These are phyloP conservation scores for Ardeotis arabs DNA, from an alignment of 2,113 vertebrate species.

Conservation along the genomic window DNA sequence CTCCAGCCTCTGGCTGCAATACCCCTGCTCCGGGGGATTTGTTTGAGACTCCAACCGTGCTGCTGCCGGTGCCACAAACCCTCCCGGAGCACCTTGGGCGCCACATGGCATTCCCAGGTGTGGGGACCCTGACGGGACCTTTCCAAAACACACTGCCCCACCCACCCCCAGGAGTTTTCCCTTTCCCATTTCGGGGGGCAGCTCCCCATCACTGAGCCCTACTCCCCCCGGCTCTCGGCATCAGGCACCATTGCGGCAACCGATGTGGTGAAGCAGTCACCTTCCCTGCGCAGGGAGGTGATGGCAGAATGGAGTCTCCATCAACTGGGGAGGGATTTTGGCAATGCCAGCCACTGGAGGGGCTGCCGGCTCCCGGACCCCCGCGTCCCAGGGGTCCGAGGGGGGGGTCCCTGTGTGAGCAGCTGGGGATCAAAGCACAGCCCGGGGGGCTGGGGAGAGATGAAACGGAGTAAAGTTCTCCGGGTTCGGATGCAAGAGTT, in stretches of 20 bases:
- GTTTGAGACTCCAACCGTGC: rapidly evolving
- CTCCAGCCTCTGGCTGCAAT: background rate
- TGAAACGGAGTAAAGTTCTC: conserved; percentile 59
- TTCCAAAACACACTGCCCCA: background rate
- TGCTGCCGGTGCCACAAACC: background rate
- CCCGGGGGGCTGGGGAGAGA: background rate
- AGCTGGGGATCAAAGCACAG: conserved; percentile 16
- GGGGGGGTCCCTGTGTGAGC: background rate
- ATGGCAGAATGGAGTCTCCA: background rate
- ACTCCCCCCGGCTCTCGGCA: background rate
- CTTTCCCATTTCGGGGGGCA: background rate
- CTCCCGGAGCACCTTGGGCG: rapidly evolving
- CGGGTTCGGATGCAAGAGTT: conserved; percentile 33
- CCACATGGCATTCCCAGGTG: background rate
- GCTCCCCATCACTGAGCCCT: background rate
- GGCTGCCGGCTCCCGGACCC: background rate
- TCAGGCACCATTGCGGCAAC: background rate
- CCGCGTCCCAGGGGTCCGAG: background rate
- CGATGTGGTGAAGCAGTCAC: background rate
- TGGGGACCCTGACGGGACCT: background rate
- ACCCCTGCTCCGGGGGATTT: background rate
- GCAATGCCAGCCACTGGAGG: background rate
- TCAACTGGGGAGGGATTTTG: background rate
- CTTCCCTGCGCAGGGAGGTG: background rate
- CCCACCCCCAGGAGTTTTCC: background rate